Conservation (phyloP, 2,888 invertebrate species). For the Tachystola acroxantha region DNA sequence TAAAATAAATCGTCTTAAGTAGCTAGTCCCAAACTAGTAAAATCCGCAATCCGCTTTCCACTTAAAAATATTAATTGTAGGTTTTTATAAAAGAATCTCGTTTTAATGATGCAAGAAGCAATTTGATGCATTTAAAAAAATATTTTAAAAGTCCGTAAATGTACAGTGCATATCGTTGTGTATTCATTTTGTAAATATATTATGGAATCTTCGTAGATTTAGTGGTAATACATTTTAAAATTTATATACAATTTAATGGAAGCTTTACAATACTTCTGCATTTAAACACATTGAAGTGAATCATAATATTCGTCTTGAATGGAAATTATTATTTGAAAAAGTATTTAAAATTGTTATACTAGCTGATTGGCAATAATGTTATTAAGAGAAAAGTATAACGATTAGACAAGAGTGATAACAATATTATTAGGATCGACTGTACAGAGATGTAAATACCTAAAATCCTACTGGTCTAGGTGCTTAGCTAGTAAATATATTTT, state of each 20-base stretch:
- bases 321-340: conserved; percentile 27
- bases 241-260: conserved; percentile 36
- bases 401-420: conserved; percentile 39
- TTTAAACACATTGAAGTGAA: conserved; percentile 42
- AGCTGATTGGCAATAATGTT: conserved; percentile 70
- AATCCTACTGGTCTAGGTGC: conserved; percentile 69
- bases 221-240: too few species aligned
- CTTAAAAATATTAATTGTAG: conserved; percentile 9
- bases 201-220: conserved; percentile 43
- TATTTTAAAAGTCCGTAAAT: conserved; percentile 43
- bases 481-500: conserved; percentile 73
- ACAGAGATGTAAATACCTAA: conserved; percentile 69
- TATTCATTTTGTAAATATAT: conserved; percentile 69
- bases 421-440: conserved; percentile 46
- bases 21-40: conserved; percentile 42
- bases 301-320: conserved; percentile 35
- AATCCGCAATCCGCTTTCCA: conserved; percentile 27
- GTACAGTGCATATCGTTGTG: conserved; percentile 66
- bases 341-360: conserved; percentile 53
- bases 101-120: conserved; percentile 15
- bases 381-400: conserved; percentile 56
- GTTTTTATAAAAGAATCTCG: conserved; percentile 21
- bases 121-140: conserved; percentile 40
- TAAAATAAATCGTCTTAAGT: conserved; percentile 20
- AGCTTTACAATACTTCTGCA: conserved; percentile 51